Conservation (phyloP, 2,797 vertebrate species). For the Phyllotis vaccarum region DNA sequence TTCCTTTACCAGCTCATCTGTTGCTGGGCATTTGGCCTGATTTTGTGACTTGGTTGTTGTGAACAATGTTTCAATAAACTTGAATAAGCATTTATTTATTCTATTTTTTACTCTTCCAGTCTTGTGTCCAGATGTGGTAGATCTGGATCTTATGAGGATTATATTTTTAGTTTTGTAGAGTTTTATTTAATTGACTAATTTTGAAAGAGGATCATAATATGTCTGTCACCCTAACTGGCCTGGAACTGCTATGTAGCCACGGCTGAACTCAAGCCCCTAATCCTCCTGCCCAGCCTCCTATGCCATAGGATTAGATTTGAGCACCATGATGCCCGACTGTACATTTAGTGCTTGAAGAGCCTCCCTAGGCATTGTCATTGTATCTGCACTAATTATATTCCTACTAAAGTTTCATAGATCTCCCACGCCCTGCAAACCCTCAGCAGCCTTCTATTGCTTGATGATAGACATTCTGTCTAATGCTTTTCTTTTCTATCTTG, state of each 20-base stretch:
- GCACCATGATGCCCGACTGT: background rate
- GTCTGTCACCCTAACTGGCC: background rate
- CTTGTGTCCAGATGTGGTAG: background rate
- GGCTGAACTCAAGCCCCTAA: background rate
- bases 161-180: background rate
- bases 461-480: background rate
- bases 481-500: background rate
- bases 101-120: background rate
- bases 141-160: background rate
- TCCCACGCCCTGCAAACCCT: background rate
- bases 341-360: background rate
- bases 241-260: background rate
- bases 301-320: background rate
- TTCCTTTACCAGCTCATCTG: background rate
- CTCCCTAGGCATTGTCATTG: background rate
- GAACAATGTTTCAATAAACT: background rate
- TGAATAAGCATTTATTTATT: background rate
- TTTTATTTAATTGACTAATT: background rate
- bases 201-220: background rate
- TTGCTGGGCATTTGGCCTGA: background rate
- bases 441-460: background rate
- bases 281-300: background rate
- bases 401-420: too few species aligned
- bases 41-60: background rate
- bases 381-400: background rate